Evolutionary conservation across 2,797 vertebrate genomes (phyloP).

Genomic region (Crossoptilon crossoptilon): DNA sequence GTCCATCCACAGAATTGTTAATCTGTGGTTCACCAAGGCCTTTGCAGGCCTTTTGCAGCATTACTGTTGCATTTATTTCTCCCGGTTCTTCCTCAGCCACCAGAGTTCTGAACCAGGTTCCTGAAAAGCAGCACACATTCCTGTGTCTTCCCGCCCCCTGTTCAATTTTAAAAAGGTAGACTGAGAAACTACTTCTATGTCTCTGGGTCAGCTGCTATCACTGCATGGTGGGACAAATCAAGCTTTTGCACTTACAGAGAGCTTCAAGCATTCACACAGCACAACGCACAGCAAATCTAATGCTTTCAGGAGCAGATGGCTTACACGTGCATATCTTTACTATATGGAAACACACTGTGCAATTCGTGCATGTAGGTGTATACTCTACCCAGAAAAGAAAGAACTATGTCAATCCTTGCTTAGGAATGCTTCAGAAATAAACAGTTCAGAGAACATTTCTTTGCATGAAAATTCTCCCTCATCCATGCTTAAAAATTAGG

Average conservation of each 20-base stretch:
- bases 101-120: not conserved
- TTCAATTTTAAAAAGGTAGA: not conserved
- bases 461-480: not conserved
- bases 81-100: not conserved
- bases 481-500: not conserved
- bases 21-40: not conserved
- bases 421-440: not conserved
- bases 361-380: accelerated
- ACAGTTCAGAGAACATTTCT: not conserved
- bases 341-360: not conserved
- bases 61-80: not conserved
- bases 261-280: not conserved
- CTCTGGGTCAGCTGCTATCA: not conserved
- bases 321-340: not conserved
- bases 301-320: not conserved
- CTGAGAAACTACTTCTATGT: not conserved
- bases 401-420: not conserved
- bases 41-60: not conserved
- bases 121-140: not conserved
- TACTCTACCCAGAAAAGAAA: not conserved
- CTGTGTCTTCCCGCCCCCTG: not conserved
- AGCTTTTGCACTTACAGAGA: not conserved
- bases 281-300: not conserved
- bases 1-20: not conserved
- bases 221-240: not conserved